Evolutionary conservation across 2,113 vertebrate genomes (phyloP).

Genomic region (Notechis scutatus): DNA sequence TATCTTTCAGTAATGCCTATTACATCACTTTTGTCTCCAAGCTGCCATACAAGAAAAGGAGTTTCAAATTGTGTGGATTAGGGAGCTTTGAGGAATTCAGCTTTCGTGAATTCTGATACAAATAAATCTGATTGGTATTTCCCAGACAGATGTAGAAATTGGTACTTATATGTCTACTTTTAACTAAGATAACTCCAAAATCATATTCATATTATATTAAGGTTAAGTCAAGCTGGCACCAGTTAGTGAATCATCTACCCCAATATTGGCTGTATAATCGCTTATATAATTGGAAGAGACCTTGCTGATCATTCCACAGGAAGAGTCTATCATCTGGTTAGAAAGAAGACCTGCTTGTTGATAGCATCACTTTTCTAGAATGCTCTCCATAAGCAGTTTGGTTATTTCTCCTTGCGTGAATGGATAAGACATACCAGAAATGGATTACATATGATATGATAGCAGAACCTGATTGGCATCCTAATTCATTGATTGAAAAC

Average conservation of each 20-base stretch:
- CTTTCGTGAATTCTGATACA: not conserved
- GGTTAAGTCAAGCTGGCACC: not conserved
- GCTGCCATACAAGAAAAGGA: not conserved
- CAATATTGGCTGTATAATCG: not conserved
- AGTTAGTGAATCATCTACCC: not conserved
- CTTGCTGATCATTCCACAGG: not conserved
- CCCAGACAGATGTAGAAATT: not conserved
- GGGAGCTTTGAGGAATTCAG: not conserved
- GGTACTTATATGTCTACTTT: not conserved
- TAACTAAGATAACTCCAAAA: not conserved
- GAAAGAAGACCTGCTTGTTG: not conserved
- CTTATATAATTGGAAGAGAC: not conserved
- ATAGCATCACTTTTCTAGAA: not conserved
- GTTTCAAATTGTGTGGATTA: not conserved
- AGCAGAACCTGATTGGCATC: not conserved
- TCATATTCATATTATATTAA: not conserved
- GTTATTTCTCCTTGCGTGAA: not conserved
- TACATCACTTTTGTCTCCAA: not conserved
- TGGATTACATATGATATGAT: not conserved
- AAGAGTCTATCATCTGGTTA: not conserved
- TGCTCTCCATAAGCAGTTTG: not conserved
- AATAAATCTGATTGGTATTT: not conserved
- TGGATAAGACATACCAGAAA: not conserved
- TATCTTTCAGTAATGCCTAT: not conserved
- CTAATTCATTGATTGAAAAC: not conserved